Conservation (phyloP, 30 jellyfish, hydroid and myxozoan species). For the Rhopilema esculentum region DNA sequence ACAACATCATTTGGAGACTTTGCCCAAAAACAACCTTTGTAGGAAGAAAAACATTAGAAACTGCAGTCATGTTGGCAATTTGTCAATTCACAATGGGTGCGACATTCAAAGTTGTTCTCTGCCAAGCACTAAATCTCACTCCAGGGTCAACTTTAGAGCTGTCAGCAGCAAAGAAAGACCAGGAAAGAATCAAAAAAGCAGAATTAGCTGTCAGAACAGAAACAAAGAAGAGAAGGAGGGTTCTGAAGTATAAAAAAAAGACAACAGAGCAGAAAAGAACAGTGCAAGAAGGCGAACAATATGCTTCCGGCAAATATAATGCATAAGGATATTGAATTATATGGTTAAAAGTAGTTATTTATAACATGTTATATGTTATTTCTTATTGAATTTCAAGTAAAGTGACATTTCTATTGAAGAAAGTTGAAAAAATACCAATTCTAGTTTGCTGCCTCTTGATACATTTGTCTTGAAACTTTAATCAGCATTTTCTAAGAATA, state of each 20-base stretch:
- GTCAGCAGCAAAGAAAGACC: neutral
- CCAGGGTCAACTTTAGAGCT: constrained; percentile 38
- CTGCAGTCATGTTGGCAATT: constrained; percentile 21
- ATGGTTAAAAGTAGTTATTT: neutral
- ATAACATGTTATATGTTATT: neutral
- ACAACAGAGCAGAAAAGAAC: neutral
- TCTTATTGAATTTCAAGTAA: neutral
- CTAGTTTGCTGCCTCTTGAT: neutral
- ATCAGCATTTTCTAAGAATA: neutral
- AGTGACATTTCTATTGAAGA: neutral
- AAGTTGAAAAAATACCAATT: too few relatives aligned
- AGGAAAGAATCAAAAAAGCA: constrained; percentile 20
- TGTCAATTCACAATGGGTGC: constrained; percentile 60
- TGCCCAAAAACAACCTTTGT: constrained; percentile 55
- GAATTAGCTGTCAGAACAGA: constrained; percentile 4
- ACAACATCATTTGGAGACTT: constrained; percentile 7
- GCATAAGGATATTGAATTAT: neutral
- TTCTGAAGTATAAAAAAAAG: neutral
- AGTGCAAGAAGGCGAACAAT: neutral
- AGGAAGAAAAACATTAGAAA: constrained; percentile 35
- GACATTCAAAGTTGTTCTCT: constrained; percentile 6
- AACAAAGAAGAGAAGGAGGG: constrained; percentile 19
- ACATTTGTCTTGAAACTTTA: too few relatives aligned
- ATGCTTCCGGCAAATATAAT: neutral
- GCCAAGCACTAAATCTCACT: constrained; percentile 13